Evolutionary conservation across 2,888 invertebrate genomes (phyloP), one percentile per base, ranked within the genome.

Genomic region (Spodoptera littoralis): DNA sequence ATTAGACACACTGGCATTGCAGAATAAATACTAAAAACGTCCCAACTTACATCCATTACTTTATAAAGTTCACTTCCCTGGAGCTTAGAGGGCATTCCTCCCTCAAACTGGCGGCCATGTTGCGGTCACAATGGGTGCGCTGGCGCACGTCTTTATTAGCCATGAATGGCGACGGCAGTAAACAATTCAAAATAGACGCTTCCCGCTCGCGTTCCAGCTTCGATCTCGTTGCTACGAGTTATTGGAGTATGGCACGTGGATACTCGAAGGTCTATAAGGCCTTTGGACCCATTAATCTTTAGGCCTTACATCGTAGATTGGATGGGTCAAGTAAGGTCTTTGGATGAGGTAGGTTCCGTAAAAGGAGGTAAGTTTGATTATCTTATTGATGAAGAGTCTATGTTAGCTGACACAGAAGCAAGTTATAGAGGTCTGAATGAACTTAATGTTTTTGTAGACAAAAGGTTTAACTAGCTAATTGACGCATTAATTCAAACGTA

Each of bases 111-210:
- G 77, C 82, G 74, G 84, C 83, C 81, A 82, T 83, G 78, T 68
- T 80, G 83, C 76, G 84, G 84, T 74, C 81, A 88, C 88, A 88
- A 88, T 84, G 83, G 84, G 80, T 77, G 81, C 83, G 83, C 79
- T 67, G 77, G 82, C 82, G 83, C 84, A 81, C 73, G 81, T 80
- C 88, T 89, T 87, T 89, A 89, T 88, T 87, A 87, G 81, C 87
- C 87, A 87, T 87, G 89, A 90, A 90, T 87, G 88, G 89, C 81
- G 82, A 80, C 77, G 83, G 82, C 82, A 83, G 85, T 90, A 90
- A 91, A 90, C 87, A 88, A 88, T 90, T 90, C 86, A 82, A 90
- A 92, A 91, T 90, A 90, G 91, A 88, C 84, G 77, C 81, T 84
- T 83, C 84, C 84, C 81, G 79, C 77, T 80, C 52, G 69, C 59